These are phyloP conservation scores for Nebria brevicollis DNA, from an alignment of 2,888 invertebrate species.

Conservation along the genomic window DNA sequence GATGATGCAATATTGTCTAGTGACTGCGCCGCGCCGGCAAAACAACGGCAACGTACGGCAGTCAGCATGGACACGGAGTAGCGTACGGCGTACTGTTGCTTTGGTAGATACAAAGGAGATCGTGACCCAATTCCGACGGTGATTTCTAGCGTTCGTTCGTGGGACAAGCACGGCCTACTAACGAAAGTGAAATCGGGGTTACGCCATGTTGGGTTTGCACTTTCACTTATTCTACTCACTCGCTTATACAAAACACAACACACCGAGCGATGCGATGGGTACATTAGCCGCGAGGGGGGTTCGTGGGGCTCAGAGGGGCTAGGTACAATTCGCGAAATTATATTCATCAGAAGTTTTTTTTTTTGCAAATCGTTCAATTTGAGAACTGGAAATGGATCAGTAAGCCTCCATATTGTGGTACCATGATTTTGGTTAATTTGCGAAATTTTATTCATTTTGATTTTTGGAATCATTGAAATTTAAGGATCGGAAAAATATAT, in stretches of 20 bases:
- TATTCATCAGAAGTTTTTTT: not conserved
- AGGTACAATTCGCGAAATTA: not conserved
- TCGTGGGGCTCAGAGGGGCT: not conserved
- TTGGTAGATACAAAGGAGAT: conserved; percentile 57
- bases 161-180: conserved; percentile 65
- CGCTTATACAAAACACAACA: not conserved
- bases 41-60: conserved; percentile 6
- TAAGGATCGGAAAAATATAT: too few relatives aligned
- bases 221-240: conserved; percentile 23
- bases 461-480: too few relatives aligned
- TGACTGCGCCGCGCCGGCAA: not conserved
- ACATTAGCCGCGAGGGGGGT: not conserved
- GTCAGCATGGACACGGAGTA: conserved; percentile 8
- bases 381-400: not conserved
- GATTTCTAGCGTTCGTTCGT: conserved; percentile 62
- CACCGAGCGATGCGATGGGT: not conserved
- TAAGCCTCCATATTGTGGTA: too few relatives aligned
- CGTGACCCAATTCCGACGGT: conserved; percentile 62
- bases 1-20: conserved; percentile 31
- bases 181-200: conserved; percentile 66
- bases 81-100: conserved; percentile 2
- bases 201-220: conserved; percentile 48
- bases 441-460: too few relatives aligned
- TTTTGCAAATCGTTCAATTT: not conserved
- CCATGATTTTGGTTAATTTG: too few relatives aligned